Percentiles rank a stretch among this genome's conserved stretches.
Evolutionary conservation across 2,888 invertebrate species (phyloP).

Genomic region (Perizoma affinitatum): DNA sequence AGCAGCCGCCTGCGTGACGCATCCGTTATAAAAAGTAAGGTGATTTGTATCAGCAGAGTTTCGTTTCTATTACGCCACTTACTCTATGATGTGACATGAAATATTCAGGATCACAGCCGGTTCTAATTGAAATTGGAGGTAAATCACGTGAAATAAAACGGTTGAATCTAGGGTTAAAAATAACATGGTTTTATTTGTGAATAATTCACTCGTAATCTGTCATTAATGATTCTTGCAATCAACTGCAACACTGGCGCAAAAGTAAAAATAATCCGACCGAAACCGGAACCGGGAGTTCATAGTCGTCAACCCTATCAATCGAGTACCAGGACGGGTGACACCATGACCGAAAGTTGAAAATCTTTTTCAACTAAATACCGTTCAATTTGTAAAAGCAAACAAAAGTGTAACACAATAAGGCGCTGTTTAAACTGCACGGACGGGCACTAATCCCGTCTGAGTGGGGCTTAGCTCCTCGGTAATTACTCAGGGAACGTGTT

Average conservation of each 20-base stretch:
- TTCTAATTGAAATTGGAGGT: conserved; percentile 7
- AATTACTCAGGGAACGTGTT: conserved; percentile 34
- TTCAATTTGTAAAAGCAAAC: conserved; percentile 23
- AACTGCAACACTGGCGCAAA: too few species aligned
- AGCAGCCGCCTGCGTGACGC: too few species aligned
- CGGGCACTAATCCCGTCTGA: conserved; percentile 54
- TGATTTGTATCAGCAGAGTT: too few species aligned
- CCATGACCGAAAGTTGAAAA: not conserved
- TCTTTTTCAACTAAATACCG: conserved; percentile 16
- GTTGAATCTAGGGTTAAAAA: not conserved
- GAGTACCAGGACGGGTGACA: too few species aligned
- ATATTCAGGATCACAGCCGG: conserved; percentile 22
- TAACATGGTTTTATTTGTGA: too few species aligned
- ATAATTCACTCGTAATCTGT: not conserved
- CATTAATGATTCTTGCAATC: not conserved
- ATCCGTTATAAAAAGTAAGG: too few species aligned
- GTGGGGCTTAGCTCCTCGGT: conserved; percentile 46
- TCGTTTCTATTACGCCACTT: too few species aligned
- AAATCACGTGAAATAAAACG: not conserved
- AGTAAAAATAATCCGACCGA: too few species aligned
- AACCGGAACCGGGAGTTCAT: too few species aligned
- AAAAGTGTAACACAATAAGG: conserved; percentile 29
- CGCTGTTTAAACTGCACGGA: conserved; percentile 32
- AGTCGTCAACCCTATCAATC: too few species aligned
- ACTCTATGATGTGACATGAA: conserved; percentile 8